Percentiles rank a stretch among this genome's conserved stretches.
Evolutionary conservation across 2,797 vertebrate species (phyloP).

Genomic region (Acrocephalus scirpaceus): DNA sequence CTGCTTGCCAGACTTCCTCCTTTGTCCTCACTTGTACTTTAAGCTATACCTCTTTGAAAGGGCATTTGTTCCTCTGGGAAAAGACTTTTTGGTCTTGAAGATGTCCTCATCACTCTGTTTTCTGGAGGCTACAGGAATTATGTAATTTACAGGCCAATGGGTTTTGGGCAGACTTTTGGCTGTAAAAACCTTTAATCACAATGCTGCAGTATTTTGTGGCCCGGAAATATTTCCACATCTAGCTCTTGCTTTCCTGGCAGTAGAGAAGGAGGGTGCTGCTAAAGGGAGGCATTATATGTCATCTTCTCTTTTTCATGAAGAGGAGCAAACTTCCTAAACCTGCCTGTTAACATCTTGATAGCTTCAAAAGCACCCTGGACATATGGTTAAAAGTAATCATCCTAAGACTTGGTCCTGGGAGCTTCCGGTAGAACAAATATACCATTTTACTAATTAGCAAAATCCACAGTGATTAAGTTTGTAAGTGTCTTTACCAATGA

Average conservation of each 20-base stretch:
- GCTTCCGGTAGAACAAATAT: neutral
- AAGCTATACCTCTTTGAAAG: neutral
- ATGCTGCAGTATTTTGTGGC: neutral
- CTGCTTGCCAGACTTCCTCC: neutral
- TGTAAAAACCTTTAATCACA: neutral
- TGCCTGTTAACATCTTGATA: neutral
- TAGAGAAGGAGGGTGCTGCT: neutral
- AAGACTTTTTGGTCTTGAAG: neutral
- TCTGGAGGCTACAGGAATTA: neutral
- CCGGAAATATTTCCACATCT: neutral
- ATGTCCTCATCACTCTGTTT: neutral
- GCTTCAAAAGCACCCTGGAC: neutral
- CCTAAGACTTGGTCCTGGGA: neutral
- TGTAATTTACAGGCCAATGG: neutral
- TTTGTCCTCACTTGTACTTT: neutral
- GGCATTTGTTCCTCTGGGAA: neutral
- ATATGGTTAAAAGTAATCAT: neutral
- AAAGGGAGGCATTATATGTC: neutral
- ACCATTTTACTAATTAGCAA: neutral
- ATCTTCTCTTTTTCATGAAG: accelerated
- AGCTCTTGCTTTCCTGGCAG: neutral
- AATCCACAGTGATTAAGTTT: neutral
- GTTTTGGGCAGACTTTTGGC: neutral
- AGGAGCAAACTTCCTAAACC: neutral
- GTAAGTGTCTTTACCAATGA: neutral